Conservation (phyloP, 2,797 vertebrate species). For the Petrocephalus schoutedeni region DNA sequence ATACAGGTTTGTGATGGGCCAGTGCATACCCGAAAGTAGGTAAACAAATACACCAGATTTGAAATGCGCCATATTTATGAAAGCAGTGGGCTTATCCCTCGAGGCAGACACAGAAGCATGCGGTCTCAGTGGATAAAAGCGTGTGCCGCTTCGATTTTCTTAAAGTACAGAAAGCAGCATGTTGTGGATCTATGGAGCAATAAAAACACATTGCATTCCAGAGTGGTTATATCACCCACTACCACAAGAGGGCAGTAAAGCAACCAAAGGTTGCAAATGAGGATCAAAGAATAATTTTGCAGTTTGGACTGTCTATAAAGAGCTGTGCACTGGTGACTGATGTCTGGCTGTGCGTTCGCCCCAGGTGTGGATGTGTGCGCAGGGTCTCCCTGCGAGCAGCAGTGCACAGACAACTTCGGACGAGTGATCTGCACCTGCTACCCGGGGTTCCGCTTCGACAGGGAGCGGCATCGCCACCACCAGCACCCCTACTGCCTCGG, state of each 20-base stretch:
- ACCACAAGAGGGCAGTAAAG: slow-evolving; percentile 11
- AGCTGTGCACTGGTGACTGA: not conserved
- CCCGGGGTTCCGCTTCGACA: slow-evolving; percentile 66
- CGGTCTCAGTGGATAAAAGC: not conserved
- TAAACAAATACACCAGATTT: slow-evolving; percentile 39
- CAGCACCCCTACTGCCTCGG: slow-evolving; percentile 70
- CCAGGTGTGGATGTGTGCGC: slow-evolving; percentile 66
- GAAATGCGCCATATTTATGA: not conserved
- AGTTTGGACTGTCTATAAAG: not conserved
- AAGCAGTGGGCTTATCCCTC: not conserved
- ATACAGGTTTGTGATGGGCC: slow-evolving; percentile 73
- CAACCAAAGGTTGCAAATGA: not conserved
- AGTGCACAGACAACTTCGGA: slow-evolving; percentile 73
- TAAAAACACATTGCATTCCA: not conserved
- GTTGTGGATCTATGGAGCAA: not conserved
- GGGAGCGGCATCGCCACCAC: slow-evolving; percentile 63
- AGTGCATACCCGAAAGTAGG: slow-evolving; percentile 74
- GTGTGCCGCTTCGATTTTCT: not conserved
- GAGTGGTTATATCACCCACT: not conserved
- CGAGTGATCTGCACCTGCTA: slow-evolving; percentile 71
- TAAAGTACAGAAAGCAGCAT: not conserved
- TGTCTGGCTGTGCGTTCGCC: not conserved
- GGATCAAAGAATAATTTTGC: not conserved
- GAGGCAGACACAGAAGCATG: not conserved
- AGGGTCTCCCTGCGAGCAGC: slow-evolving; percentile 70